These are phyloP conservation scores for Semotilus atromaculatus DNA, from an alignment of 2,797 vertebrate species.

Conservation along the genomic window DNA sequence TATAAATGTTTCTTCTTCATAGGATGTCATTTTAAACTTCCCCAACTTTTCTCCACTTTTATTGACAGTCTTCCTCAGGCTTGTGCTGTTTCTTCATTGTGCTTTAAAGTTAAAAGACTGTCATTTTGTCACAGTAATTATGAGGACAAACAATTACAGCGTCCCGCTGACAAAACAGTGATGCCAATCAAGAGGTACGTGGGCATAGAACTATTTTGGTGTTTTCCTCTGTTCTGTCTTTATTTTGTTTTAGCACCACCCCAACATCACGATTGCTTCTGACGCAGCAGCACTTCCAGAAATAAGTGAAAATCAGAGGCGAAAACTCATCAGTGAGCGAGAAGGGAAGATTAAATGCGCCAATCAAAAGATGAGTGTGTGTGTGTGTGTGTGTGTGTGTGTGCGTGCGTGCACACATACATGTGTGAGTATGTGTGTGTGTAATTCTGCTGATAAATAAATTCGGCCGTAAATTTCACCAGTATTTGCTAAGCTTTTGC, in stretches of 20 bases:
- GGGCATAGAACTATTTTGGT: conserved; percentile 37
- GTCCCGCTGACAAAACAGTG: conserved; percentile 30
- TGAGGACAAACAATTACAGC: conserved; percentile 42
- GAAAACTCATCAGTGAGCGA: conserved; percentile 25
- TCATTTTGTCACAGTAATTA: conserved; percentile 47
- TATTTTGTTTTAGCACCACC: conserved; percentile 20
- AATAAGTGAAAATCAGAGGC: background rate
- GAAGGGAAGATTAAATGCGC: background rate
- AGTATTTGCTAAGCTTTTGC: background rate
- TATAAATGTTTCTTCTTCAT: background rate
- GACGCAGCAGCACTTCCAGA: background rate
- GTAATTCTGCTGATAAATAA: background rate
- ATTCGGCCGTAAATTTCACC: background rate
- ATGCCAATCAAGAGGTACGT: conserved; percentile 42
- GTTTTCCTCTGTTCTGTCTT: conserved; percentile 17
- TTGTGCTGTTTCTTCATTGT: conserved; percentile 21
- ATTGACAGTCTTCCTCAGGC: background rate
- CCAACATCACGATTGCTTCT: background rate
- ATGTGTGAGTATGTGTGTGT: too few relatives aligned
- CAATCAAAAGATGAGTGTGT: background rate
- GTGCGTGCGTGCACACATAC: background rate
- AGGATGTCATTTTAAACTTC: background rate
- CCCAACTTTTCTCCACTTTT: conserved; percentile 8
- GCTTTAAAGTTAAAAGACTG: conserved; percentile 41
- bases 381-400: background rate